Percentiles rank a stretch among this genome's conserved stretches.
Evolutionary conservation across 2,888 invertebrate genomes (phyloP).

Genomic region (Drosophila diplacantha): DNA sequence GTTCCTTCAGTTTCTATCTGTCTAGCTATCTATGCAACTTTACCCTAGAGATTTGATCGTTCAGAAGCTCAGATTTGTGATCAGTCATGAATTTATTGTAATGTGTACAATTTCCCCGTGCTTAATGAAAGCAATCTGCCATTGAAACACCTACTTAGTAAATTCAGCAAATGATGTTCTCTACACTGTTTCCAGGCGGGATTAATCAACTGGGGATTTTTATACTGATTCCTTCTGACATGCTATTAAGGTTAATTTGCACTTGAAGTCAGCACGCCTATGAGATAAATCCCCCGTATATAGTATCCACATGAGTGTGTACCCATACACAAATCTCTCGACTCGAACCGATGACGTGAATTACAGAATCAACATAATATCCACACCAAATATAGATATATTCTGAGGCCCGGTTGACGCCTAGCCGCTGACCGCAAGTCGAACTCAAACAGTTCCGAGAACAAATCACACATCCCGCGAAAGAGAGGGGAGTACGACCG

Average conservation of each 20-base stretch:
- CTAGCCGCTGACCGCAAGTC: conserved; percentile 38
- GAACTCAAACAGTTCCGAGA: conserved; percentile 44
- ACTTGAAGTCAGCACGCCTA: conserved; percentile 14
- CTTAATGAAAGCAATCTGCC: conserved; percentile 8
- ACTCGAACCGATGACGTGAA: conserved; percentile 23
- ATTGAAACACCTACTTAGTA: neutral
- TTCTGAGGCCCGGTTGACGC: conserved; percentile 15
- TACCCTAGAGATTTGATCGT: too few species aligned
- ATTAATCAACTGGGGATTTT: conserved; percentile 16
- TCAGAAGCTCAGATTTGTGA: neutral
- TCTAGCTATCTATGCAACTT: neutral
- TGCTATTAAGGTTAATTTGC: conserved; percentile 24
- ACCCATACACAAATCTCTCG: neutral
- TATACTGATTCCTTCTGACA: conserved; percentile 10
- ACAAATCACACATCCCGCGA: conserved; percentile 43
- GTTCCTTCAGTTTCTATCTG: neutral
- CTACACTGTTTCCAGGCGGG: neutral
- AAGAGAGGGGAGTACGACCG: conserved; percentile 2
- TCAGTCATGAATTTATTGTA: neutral
- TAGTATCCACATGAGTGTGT: neutral
- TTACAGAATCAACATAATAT: conserved; percentile 37
- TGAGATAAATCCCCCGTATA: conserved; percentile 3
- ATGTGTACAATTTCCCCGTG: neutral
- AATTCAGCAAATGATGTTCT: neutral
- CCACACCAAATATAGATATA: conserved; percentile 38